Evolutionary conservation across 2,888 invertebrate species (phyloP).

Genomic region (Himalopsyche japonica): DNA sequence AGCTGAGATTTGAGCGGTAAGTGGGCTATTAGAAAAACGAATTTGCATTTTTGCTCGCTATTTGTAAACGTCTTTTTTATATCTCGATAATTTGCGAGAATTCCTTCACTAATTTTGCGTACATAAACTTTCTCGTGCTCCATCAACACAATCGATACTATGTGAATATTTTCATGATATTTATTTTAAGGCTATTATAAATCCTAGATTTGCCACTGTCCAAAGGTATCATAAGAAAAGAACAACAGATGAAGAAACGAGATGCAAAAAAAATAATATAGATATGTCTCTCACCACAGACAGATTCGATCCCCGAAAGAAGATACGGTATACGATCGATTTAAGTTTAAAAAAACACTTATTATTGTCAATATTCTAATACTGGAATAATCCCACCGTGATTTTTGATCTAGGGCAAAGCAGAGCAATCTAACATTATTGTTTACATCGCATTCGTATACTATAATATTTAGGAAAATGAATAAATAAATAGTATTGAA

Average conservation of each 20-base stretch:
- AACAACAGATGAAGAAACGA: not conserved
- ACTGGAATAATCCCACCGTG: not conserved
- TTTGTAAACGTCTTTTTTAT: too few species aligned
- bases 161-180: too few species aligned
- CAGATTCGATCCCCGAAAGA: not conserved
- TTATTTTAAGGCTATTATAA: too few species aligned
- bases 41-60: too few species aligned
- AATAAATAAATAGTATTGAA: too few species aligned
- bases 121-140: too few species aligned
- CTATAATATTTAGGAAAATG: not conserved
- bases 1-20: too few species aligned
- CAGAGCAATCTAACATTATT: not conserved
- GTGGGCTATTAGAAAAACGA: too few species aligned
- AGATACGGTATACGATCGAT: not conserved
- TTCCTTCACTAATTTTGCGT: too few species aligned
- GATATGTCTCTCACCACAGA: not conserved
- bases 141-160: too few species aligned
- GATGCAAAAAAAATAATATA: not conserved
- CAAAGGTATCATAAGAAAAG: not conserved
- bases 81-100: too few species aligned
- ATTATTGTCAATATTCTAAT: not conserved
- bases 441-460: too few species aligned
- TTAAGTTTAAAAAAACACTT: not conserved
- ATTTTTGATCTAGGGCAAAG: not conserved
- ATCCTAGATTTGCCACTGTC: not conserved